Evolutionary conservation across 2,797 vertebrate species (phyloP).

Genomic region (Anas acuta): DNA sequence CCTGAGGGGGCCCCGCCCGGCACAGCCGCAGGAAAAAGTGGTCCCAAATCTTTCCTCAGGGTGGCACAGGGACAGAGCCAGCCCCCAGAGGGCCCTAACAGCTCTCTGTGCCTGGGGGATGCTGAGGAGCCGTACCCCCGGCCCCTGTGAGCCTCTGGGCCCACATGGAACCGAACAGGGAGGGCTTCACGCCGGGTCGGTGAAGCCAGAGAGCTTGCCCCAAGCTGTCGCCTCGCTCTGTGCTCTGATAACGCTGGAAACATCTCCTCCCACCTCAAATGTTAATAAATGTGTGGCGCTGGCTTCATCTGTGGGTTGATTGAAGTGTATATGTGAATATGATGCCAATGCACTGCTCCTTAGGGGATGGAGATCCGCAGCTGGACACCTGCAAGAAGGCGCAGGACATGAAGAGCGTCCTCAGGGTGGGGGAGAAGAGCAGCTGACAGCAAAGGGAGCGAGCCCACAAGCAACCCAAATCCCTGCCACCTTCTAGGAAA

Average conservation of each 20-base stretch:
- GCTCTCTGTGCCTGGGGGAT: neutral
- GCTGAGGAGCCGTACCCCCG: neutral
- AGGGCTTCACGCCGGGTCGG: neutral
- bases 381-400: neutral
- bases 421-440: neutral
- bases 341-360: neutral
- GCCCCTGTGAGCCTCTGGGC: fast-evolving
- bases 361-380: neutral
- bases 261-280: neutral
- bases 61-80: neutral
- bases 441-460: fast-evolving
- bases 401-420: neutral
- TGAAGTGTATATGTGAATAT: fast-evolving
- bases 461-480: fast-evolving
- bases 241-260: neutral
- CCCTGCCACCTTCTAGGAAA: neutral
- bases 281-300: neutral
- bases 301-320: neutral
- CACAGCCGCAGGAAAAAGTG: neutral
- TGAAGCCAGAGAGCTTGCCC: neutral
- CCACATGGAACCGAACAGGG: neutral
- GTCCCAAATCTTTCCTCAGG: neutral
- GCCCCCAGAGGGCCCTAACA: fast-evolving
- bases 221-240: neutral
- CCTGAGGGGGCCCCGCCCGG: neutral